Base-by-base conservation (phyloP, 2,888 invertebrate genomes). In the Beris morrisii region DNA sequence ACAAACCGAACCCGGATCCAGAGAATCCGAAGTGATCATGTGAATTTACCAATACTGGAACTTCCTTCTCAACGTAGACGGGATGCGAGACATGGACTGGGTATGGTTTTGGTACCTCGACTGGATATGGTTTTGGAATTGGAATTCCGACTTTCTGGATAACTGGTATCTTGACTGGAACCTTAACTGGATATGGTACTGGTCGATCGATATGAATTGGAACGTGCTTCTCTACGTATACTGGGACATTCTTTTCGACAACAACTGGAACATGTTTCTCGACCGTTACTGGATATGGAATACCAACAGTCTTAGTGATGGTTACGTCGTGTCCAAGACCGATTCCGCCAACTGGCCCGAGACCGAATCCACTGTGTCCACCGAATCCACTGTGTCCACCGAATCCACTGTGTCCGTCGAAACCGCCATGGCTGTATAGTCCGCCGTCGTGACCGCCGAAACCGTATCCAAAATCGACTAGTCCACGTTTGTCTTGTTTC, bases 401-500 rank as follows among this genome's bases (percentile, higher is more conserved):
- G 12, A 30, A 31, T 9, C 58, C 52, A 38, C 63, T 56, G 52
- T 66, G 44, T 52, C 53, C 44, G n/a, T 43, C 63, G 13, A 56
- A 22, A 15, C 64, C 63, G 15, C 67, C 67, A 43, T 64, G 58
- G 45, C 64, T 64, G 31, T 64, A 11, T 44, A 67, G 53, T 58
- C 67, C 67, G 57, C 67, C 64, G 57, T 67, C 64, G 31, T 30
- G 15, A 7, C 58, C 52, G 44, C 64, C 45, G 32, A 28, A 61
- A 13, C 67, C 67, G 15, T 67, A 67, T 28, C 67, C 67, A 43
- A 67, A 64, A 53, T 67, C 67, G 31, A 67, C 9, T 44, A 67
- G 53, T 58, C 67, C 67, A 64, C 67, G 67, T 64, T 67, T 67
- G 31, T 67, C 64, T 45, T 67, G 67, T 64, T 67, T 67, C 64